Percentiles rank a stretch among this genome's conserved stretches.
Conservation (phyloP, 2,113 vertebrate genomes). For the Colius striatus region DNA sequence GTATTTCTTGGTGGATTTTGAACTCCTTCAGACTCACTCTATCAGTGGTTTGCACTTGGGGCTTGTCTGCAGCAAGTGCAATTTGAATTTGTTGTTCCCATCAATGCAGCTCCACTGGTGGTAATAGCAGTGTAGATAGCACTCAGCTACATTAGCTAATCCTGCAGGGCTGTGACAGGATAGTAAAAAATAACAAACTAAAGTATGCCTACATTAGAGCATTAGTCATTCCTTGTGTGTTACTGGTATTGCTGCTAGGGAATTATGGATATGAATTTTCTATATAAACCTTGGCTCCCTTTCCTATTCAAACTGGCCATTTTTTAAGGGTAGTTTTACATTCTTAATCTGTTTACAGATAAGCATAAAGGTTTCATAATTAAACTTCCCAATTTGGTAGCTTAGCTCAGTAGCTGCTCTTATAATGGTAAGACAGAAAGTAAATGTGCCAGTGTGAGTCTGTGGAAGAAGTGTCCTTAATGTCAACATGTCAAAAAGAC, state of each 20-base stretch:
- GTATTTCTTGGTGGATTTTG: not conserved
- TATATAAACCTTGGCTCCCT: not conserved
- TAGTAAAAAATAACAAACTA: conserved; percentile 26
- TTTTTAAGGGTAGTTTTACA: not conserved
- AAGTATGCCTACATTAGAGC: conserved; percentile 10
- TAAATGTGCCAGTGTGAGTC: not conserved
- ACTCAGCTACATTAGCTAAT: not conserved
- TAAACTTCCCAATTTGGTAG: not conserved
- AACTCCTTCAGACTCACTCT: not conserved
- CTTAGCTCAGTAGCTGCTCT: not conserved
- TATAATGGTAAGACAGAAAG: not conserved
- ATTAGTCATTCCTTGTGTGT: conserved; percentile 34
- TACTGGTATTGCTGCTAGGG: not conserved
- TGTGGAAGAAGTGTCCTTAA: conserved; percentile 64
- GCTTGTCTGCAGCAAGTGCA: not conserved
- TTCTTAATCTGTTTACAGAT: not conserved
- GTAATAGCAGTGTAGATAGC: not conserved
- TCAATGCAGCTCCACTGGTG: conserved; percentile 8
- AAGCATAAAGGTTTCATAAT: not conserved
- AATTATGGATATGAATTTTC: conserved; percentile 22
- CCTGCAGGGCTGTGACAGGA: conserved; percentile 22
- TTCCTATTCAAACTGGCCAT: not conserved
- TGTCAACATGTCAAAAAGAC: conserved; percentile 60
- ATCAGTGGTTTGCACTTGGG: not conserved
- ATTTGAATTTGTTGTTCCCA: conserved; percentile 33